A percentile compares a stretch with the other conserved stretches of the same genome.
phyloP scores from a whole-genome alignment of 2,113 vertebrate genomes.

The Serilophus lunatus region DNA sequence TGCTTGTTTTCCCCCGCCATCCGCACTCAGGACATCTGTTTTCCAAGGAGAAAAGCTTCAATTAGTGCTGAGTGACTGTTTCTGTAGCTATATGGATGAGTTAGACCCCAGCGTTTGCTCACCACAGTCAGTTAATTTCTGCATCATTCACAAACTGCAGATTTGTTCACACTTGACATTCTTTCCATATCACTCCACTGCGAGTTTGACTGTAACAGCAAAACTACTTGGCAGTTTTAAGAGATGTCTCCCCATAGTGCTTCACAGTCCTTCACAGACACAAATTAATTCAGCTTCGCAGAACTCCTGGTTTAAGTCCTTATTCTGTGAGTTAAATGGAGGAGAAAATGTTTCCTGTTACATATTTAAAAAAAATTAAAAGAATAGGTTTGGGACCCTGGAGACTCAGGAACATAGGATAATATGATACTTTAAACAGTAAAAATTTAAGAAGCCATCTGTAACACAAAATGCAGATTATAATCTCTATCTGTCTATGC shows the following conservation, averaged over 20 bases:
- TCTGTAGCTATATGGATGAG: neutral
- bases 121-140: neutral
- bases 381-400: neutral
- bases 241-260: neutral
- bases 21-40: neutral
- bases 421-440: neutral
- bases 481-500: neutral
- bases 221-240: conserved; percentile 14
- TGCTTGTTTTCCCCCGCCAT: too few relatives aligned
- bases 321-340: neutral
- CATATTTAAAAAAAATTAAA: neutral
- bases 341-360: neutral
- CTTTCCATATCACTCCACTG: neutral
- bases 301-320: neutral
- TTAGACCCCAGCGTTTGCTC: neutral
- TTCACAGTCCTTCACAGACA: neutral
- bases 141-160: neutral
- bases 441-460: neutral
- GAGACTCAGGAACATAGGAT: neutral
- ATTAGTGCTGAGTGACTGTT: neutral
- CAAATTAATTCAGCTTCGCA: conserved; percentile 23
- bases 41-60: neutral
- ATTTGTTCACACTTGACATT: conserved; percentile 5
- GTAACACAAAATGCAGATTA: neutral
- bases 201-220: conserved; percentile 2